Evolutionary conservation across 1,140 invertebrate species (phyloP), one percentile per base, ranked within the genome.

Genomic region (Zaprionus camerounensis): DNA sequence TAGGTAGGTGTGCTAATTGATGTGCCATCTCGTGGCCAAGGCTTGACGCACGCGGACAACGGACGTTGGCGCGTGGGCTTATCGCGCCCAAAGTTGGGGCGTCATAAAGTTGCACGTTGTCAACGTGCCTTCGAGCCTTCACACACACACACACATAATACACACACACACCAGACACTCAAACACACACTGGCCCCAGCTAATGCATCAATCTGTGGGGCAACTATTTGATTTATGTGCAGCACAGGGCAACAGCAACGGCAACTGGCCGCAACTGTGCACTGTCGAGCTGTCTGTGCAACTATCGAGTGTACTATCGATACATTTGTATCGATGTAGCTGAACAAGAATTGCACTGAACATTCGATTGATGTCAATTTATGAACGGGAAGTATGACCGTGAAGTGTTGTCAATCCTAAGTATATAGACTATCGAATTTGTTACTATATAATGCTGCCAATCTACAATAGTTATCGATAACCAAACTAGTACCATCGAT

Each of bases 1-100:
- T 80, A 84, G 84, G 84, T 88, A 85, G 81, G 85, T 88, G 84
- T 87, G 84, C 85, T 88, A 88, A 88, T 88, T 88, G 84, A 88
- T 88, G 84, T 88, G 84, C 84, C 84, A 88, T 88, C 81, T 83
- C 84, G 49, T 68, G 76, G 71, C 65, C 73, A 66, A 57, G 61
- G 74, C 69, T 67, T 65, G 61, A 71, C 73, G 73, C 68, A 71
- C 68, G 66, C 68, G 66, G 53, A 56, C 53, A 26, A 26, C 55
- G 55, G 53, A 67, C 64, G 20, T 31, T 68, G 82, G 84, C 82
- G 84, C 84, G 84, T 87, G 84, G 84, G 84, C 81, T 87, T 87
- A 88, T 87, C 84, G 84, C 81, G 62, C 68, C 81, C 84, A 83
- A 83, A 77, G 58, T 77, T 73, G 73, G 73, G 73, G 73, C 73